phyloP scores from a whole-genome alignment of 2,113 vertebrate genomes.

The Galemys pyrenaicus region DNA sequence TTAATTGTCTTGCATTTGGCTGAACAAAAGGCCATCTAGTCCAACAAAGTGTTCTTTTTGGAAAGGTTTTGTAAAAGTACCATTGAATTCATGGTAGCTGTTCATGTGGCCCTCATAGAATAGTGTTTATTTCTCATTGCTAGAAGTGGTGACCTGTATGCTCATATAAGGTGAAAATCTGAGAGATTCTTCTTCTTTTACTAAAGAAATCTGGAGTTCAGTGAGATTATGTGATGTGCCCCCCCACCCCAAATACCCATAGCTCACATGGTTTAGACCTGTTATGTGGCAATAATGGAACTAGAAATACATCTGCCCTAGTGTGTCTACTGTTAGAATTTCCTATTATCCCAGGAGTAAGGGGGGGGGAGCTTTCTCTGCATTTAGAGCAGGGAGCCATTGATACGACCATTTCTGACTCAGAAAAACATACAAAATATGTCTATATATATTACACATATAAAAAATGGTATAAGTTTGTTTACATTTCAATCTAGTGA shows the following conservation, averaged over 20 bases:
- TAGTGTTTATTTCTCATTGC: neutral
- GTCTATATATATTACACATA: no score
- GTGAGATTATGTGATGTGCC: neutral
- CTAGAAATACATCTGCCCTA: neutral
- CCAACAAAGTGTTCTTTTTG: neutral
- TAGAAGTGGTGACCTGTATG: neutral
- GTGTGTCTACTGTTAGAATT: neutral
- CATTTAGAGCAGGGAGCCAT: neutral
- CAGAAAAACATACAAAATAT: neutral
- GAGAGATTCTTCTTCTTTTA: neutral
- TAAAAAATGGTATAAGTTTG: neutral
- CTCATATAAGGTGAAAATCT: neutral
- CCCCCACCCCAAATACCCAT: no score
- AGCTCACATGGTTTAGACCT: neutral
- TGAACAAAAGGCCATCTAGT: constrained; percentile 40
- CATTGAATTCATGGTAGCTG: neutral
- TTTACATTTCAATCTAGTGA: neutral
- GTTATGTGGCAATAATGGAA: neutral
- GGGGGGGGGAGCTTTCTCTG: neutral
- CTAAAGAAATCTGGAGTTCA: neutral
- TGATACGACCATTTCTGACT: neutral
- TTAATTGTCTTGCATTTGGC: constrained; percentile 50
- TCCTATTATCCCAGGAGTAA: neutral
- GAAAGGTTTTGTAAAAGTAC: constrained; percentile 1
- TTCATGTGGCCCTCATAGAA: neutral